Percentiles rank a stretch among this genome's conserved stretches.
Conservation (phyloP, 1,140 invertebrate species). For the Plodia interpunctella region DNA sequence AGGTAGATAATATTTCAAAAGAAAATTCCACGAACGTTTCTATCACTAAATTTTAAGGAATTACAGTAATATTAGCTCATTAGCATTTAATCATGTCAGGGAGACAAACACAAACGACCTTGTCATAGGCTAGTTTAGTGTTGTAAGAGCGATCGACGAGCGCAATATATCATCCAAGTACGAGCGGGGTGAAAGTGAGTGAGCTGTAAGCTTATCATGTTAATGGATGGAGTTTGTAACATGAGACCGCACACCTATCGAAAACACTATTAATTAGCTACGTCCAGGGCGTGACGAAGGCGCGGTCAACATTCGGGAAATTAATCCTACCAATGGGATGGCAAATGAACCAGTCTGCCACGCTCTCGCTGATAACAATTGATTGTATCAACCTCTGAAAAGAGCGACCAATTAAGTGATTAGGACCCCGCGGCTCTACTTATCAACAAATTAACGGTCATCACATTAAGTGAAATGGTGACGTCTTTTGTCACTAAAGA, state of each 20-base stretch:
- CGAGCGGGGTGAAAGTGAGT: slow-evolving; percentile 8
- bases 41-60: background rate
- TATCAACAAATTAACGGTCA: slow-evolving; percentile 39
- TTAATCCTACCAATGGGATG: slow-evolving; percentile 62
- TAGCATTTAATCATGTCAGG: slow-evolving; percentile 42
- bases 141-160: slow-evolving; percentile 34
- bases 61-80: background rate
- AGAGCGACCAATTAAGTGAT: slow-evolving; percentile 60
- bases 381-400: slow-evolving; percentile 47
- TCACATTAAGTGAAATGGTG: slow-evolving; percentile 36
- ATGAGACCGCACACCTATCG: slow-evolving; percentile 48
- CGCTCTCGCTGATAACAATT: slow-evolving; percentile 47
- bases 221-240: slow-evolving; percentile 58
- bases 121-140: slow-evolving; percentile 41
- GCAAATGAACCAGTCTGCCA: slow-evolving; percentile 33
- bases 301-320: slow-evolving; percentile 65
- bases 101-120: slow-evolving; percentile 40
- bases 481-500: slow-evolving; percentile 24
- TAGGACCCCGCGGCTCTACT: slow-evolving; percentile 49
- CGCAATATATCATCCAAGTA: slow-evolving; percentile 33
- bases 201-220: slow-evolving; percentile 40
- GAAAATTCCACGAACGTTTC: too few species aligned
- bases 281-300: slow-evolving; percentile 55
- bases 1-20: too few species aligned
- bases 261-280: slow-evolving; percentile 68